Base-by-base conservation (phyloP, 2,888 invertebrate species). In the Pterostichus niger region DNA sequence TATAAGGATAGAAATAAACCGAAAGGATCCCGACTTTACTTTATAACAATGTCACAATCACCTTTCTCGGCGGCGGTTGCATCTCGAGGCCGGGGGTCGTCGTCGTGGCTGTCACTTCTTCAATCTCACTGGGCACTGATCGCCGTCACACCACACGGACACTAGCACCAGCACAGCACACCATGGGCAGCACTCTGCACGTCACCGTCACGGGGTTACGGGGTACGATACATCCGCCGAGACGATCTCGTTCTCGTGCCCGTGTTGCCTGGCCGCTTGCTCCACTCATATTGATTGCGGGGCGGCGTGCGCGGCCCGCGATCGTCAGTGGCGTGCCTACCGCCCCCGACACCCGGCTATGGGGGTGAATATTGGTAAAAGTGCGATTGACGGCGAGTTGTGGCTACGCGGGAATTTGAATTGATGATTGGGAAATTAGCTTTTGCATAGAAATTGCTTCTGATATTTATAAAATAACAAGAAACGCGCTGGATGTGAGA, bases 11-110 rank as follows among this genome's bases (percentile, higher is more conserved):
- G 3, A 24, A 24, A 3, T 24, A 24, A 24, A 24, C 24, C 3
- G 24, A 24, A 24, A 24, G 24, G 24, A 24, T 24, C 24, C 2
- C 24, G 3, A 24, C 24, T 24, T 24, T 3, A 24, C 3, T 24
- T 24, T 1, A 10, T 35, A 52, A 40, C 40, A 24, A 24, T 40
- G 40, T 59, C 59, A 59, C 15, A 15, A 5, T 93, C 92, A 96
- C 96, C 95, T 96, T 96, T 91, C 96, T 94, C 89, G 96, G 96
- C 88, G 96, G 96, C 88, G 96, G 96, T 93, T 96, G 96, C 96
- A 96, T 96, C 91, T 61, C 33, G 61, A 56, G 1, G 56, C 56
- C 56, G 56, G 56, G 56, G 56, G 56, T 40, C 40, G 24, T 24
- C 15, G 54, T 56, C 17, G 24, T 17, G 59, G 9, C 59, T 59